Evolutionary conservation across 2,888 invertebrate genomes (phyloP), one percentile per base, ranked within the genome.

Genomic region (Tetragonula carbonaria): DNA sequence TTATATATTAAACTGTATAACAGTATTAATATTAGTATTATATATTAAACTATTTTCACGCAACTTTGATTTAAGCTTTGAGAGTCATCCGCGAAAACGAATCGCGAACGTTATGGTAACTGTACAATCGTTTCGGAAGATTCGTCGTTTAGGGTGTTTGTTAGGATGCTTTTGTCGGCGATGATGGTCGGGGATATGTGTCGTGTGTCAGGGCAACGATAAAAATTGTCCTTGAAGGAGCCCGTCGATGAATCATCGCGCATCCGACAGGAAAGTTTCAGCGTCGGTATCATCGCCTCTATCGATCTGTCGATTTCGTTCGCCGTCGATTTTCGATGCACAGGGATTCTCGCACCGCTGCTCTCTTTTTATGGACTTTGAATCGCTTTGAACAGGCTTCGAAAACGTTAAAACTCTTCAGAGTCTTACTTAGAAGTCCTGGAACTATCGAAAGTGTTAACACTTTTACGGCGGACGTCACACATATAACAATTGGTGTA

Each of bases 241-340:
- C 38, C 53, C 80, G 63, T 45, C 82, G 88, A 74, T 89, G 90
- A 89, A 85, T 89, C 89, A 90, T 85, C 66, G 59, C 28, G 77
- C 53, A 38, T 74, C 45, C 62, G 68, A 78, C 45, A 45, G 45
- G 45, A 45, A 62, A 78, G 55, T 68, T 81, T 74, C 45, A 53
- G 65, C 51, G 33, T 72, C 68, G 73, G 55, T 74, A 68, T 85
- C 75, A 68, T 51, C 14, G 33, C 28, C 14, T 45, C 71, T 62
- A 82, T 87, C 78, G 80, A 67, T 74, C 55, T 76, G 38, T 18
- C 74, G 74, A 79, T 86, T 74, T 33, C 13, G 63, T 62, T 28
- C 62, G 23, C 70, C 55, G 57, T 23, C 33, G 33, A 33, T 33
- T 62, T 8, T 50, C 21, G 38, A 74, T 5, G 21, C 45, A 8